A percentile compares a stretch with the other conserved stretches of the same genome.
Evolutionary conservation across 2,113 vertebrate genomes (phyloP).

Genomic region (Petromus typicus): DNA sequence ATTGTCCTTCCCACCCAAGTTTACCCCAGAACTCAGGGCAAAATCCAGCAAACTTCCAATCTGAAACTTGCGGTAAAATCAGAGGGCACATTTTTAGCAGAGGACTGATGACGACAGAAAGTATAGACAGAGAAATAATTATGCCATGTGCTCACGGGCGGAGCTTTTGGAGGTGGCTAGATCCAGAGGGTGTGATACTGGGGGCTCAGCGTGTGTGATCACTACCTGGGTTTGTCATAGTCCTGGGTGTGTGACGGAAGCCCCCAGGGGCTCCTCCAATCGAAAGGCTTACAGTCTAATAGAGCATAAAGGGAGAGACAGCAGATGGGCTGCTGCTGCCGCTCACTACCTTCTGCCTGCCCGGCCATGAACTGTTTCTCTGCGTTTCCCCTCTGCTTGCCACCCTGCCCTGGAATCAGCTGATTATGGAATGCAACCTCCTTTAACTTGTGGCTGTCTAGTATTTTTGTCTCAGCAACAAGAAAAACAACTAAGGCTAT

Average conservation of each 20-base stretch:
- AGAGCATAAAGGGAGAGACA: not conserved
- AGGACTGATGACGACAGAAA: constrained; percentile 3
- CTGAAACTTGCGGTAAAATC: constrained; percentile 2
- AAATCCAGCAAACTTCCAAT: not conserved
- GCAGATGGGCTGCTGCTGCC: not conserved
- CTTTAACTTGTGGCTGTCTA: not conserved
- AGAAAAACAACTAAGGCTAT: not conserved
- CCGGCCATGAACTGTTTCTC: not conserved
- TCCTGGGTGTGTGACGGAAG: not conserved
- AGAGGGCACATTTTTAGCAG: not conserved
- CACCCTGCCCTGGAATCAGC: not conserved
- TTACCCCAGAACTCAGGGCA: not conserved
- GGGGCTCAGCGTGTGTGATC: not conserved
- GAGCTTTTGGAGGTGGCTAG: not conserved
- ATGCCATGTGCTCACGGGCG: not conserved
- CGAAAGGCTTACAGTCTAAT: not conserved
- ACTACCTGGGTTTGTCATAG: not conserved
- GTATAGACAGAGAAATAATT: not conserved
- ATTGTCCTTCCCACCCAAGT: not conserved
- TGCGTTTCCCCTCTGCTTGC: not conserved
- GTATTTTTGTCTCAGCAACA: not conserved
- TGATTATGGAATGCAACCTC: not conserved
- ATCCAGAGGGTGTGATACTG: not conserved
- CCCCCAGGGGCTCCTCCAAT: not conserved
- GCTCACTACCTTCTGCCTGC: not conserved